Conservation (phyloP, 1,140 invertebrate genomes). For the Zaprionus ghesquierei region DNA sequence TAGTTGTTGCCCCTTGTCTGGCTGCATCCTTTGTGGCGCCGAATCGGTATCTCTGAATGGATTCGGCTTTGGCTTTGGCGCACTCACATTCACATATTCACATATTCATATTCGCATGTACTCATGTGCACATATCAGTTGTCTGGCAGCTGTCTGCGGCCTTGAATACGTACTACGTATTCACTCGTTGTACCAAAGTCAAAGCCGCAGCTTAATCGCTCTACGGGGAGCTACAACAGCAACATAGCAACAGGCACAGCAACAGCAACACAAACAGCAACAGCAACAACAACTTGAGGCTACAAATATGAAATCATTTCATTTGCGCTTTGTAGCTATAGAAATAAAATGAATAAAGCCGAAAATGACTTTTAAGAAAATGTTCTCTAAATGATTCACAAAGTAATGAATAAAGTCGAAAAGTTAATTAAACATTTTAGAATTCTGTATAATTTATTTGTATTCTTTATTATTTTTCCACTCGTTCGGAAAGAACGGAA, state of each 20-base stretch:
- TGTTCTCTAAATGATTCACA: background rate
- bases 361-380: background rate
- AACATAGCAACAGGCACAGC: slow-evolving; percentile 6
- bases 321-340: slow-evolving; percentile 37
- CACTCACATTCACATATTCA: slow-evolving; percentile 37
- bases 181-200: slow-evolving; percentile 46
- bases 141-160: slow-evolving; percentile 81
- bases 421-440: too few species aligned
- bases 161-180: slow-evolving; percentile 44
- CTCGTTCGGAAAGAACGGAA: too few species aligned
- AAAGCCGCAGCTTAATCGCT: slow-evolving; percentile 76
- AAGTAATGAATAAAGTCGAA: too few species aligned
- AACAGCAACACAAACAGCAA: slow-evolving; percentile 17
- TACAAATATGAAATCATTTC: slow-evolving; percentile 44
- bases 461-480: too few species aligned
- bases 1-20: slow-evolving; percentile 25
- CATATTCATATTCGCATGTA: slow-evolving; percentile 50
- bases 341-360: background rate
- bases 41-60: slow-evolving; percentile 51
- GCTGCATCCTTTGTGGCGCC: slow-evolving; percentile 62
- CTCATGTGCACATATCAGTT: slow-evolving; percentile 80
- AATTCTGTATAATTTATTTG: too few species aligned
- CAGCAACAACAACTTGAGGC: slow-evolving; percentile 7
- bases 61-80: slow-evolving; percentile 44
- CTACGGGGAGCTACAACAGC: slow-evolving; percentile 32